Evolutionary conservation across 1,140 invertebrate genomes (phyloP).

Genomic region (Amphibalanus amphitrite): DNA sequence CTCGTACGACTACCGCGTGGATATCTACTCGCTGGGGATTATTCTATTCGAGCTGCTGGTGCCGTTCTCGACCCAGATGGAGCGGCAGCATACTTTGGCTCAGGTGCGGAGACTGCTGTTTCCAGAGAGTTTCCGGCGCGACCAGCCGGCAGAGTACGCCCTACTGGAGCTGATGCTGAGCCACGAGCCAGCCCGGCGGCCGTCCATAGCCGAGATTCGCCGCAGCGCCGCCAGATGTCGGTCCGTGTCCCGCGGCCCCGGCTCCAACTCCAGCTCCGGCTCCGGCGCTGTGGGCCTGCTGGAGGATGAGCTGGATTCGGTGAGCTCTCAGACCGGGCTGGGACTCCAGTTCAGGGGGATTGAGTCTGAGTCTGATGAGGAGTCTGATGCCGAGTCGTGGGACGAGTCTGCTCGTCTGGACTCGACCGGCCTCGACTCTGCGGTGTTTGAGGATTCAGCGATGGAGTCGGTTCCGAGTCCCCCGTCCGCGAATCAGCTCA

Average conservation of each 20-base stretch:
- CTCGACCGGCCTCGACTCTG: not conserved
- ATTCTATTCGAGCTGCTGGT: constrained; percentile 83
- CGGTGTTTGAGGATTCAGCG: too few species aligned
- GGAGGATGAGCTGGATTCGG: not conserved
- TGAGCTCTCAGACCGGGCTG: not conserved
- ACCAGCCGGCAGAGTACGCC: constrained; percentile 50
- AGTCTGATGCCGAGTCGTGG: too few species aligned
- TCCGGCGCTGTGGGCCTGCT: not conserved
- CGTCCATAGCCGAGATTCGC: constrained; percentile 52
- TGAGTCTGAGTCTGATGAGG: not conserved
- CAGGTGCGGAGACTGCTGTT: constrained; percentile 45
- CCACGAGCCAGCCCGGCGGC: constrained; percentile 46
- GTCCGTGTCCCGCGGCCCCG: not conserved
- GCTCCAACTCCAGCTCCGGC: too few species aligned
- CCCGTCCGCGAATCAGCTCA: too few species aligned
- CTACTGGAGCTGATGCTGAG: constrained; percentile 60
- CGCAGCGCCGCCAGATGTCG: constrained; percentile 19
- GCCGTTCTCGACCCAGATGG: constrained; percentile 78
- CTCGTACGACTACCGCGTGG: constrained; percentile 82
- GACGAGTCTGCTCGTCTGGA: not conserved
- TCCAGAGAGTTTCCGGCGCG: constrained; percentile 43
- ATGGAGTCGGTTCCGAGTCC: too few species aligned
- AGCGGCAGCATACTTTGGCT: constrained; percentile 46
- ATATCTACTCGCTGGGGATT: constrained; percentile 87
- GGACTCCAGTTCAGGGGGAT: not conserved